Evolutionary conservation across 2,113 vertebrate genomes (phyloP).

Genomic region (Ictidomys tridecemlineatus): DNA sequence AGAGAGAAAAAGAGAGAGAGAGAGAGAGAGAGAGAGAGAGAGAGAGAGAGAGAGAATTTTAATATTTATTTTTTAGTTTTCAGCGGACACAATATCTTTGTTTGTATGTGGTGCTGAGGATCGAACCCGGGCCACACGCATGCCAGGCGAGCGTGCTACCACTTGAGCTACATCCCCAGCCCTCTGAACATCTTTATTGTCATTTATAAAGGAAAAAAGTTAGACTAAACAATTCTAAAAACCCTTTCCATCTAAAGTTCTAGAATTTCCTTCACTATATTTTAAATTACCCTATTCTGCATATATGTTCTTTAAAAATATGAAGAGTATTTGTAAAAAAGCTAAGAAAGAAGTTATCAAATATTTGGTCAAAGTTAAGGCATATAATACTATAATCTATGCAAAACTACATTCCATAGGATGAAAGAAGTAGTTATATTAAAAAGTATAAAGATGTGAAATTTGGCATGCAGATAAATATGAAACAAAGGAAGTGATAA

Average conservation of each 20-base stretch:
- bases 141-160: too few relatives aligned
- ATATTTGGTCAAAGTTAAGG: not conserved
- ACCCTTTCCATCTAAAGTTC: not conserved
- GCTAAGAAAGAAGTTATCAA: conserved; percentile 23
- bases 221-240: not conserved
- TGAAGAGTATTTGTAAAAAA: not conserved
- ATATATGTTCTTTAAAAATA: not conserved
- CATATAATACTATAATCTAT: not conserved
- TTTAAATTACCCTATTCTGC: not conserved
- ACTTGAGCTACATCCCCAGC: too few relatives aligned
- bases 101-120: too few relatives aligned
- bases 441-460: not conserved
- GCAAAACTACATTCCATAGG: not conserved
- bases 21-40: too few relatives aligned
- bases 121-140: too few relatives aligned
- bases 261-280: not conserved
- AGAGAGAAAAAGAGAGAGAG: too few relatives aligned
- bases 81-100: too few relatives aligned
- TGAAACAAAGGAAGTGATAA: not conserved
- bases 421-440: conserved; percentile 16
- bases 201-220: not conserved
- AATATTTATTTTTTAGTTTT: too few relatives aligned
- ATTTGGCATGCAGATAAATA: not conserved
- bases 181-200: not conserved
- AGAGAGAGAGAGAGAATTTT: too few relatives aligned